Evolutionary conservation across 2,888 invertebrate species (phyloP), one percentile per base, ranked within the genome.

Genomic region (Leptopilina syphax): DNA sequence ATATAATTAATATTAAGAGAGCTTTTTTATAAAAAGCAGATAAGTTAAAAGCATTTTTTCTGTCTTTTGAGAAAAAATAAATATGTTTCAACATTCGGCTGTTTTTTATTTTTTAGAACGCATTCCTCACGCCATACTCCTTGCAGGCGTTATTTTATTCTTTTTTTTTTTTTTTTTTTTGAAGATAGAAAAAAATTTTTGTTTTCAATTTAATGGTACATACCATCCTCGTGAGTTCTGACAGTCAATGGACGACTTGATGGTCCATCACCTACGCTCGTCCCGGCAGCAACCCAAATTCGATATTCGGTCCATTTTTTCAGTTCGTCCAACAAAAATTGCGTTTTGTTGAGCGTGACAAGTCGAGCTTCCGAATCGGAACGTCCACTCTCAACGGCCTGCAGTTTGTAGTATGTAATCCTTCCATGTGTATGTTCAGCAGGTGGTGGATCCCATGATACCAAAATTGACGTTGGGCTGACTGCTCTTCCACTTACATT

Each of bases 161-260:
- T 1, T 44, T 44, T 44, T 44, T 44, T 44, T 44, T 44, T 44
- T 1, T 44, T 44, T 44, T 78, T 84, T 50, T 3, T 50, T 50
- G 10, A 12, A 10, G 8, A 3, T 50, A 50, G 83, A 67, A 87
- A 83, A 86, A 82, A 85, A 84, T 85, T 84, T 83, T 82, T 87
- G 83, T 86, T 83, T 82, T 87, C 84, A 86, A 86, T 85, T 87
- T 83, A 86, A 82, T 86, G 87, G 90, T 92, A 96, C 98, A 96
- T 98, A 99, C 99, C 99, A 96, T 98, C 98, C 96, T 99, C 99
- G 92, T 97, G 97, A 87, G 99, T 99, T 94, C 96, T 96, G 89
- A 98, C 96, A 90, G 96, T 95, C 94, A 98, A 96, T 84, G 98
- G 97, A 93, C 96, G 96, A 88, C 98, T 98, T 89, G 96, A 95